phyloP scores from a whole-genome alignment of 2,888 invertebrate genomes.

The Orchesella flavescens region DNA sequence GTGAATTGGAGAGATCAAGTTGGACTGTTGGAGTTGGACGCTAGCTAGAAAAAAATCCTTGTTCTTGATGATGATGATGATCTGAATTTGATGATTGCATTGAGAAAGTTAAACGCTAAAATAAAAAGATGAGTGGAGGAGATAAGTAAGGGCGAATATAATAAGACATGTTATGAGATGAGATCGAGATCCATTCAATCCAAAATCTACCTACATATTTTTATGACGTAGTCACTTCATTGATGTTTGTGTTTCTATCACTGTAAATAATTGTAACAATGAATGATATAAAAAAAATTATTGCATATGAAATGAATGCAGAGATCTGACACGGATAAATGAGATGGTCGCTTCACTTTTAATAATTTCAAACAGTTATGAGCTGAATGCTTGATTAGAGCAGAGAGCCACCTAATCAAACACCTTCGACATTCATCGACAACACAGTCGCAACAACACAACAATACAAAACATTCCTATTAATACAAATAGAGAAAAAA shows the following conservation, averaged over 20 bases:
- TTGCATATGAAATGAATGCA: too few species aligned
- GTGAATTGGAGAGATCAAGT: too few species aligned
- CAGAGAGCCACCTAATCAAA: conserved; percentile 41
- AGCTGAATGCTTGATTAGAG: conserved; percentile 8
- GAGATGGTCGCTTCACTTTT: conserved; percentile 32
- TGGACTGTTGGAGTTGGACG: too few species aligned
- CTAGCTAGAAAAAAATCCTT: conserved; percentile 19
- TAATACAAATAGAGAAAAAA: too few species aligned
- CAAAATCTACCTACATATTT: too few species aligned
- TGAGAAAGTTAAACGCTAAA: conserved; percentile 38
- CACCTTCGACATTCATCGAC: conserved; percentile 16
- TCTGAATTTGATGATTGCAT: conserved; percentile 37
- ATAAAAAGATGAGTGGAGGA: conserved; percentile 32
- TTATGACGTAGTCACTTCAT: too few species aligned
- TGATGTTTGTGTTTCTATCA: too few species aligned
- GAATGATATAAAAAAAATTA: too few species aligned
- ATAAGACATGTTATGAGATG: not conserved
- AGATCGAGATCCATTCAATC: not conserved
- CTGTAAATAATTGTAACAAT: conserved; percentile 10
- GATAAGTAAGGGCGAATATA: conserved; percentile 6
- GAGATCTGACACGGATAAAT: conserved; percentile 51
- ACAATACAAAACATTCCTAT: too few species aligned
- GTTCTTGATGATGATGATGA: conserved; percentile 15
- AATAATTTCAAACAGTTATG: conserved; percentile 23
- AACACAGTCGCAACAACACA: not conserved